Evolutionary conservation across 2,113 vertebrate genomes (phyloP).

Genomic region (Ellobius talpinus): DNA sequence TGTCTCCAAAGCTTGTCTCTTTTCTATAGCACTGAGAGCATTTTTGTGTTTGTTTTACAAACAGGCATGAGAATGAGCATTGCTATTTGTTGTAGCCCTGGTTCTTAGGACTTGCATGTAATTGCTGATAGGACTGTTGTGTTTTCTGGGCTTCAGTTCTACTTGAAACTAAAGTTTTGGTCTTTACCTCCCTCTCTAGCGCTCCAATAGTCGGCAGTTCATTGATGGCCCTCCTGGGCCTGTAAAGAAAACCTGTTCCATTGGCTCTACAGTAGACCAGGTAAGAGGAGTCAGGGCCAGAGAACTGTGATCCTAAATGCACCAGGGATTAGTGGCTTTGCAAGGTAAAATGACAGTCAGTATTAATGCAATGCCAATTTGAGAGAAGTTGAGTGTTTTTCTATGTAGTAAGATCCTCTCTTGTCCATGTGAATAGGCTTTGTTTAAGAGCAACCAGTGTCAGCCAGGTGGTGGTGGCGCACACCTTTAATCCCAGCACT

Average conservation of each 20-base stretch:
- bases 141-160: constrained; percentile 53
- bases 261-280: constrained; percentile 89
- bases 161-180: constrained; percentile 30
- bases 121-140: constrained; percentile 43
- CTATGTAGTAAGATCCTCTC: constrained; percentile 8
- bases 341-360: constrained; percentile 8
- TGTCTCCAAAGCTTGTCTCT: constrained; percentile 53
- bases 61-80: background rate
- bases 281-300: constrained; percentile 82
- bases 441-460: constrained; percentile 8
- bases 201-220: constrained; percentile 92
- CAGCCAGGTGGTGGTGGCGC: too few species aligned
- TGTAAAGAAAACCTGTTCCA: constrained; percentile 94
- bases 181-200: constrained; percentile 85
- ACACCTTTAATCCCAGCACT: background rate
- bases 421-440: constrained; percentile 25
- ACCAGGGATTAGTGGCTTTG: background rate
- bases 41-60: constrained; percentile 67
- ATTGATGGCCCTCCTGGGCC: constrained; percentile 91
- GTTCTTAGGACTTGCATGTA: constrained; percentile 17
- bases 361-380: background rate
- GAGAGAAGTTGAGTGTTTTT: constrained; percentile 54
- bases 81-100: constrained; percentile 43
- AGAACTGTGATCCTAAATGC: constrained; percentile 43
- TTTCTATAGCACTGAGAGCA: constrained; percentile 40